Conservation (phyloP, 2,888 invertebrate genomes). For the Hesperia comma region DNA sequence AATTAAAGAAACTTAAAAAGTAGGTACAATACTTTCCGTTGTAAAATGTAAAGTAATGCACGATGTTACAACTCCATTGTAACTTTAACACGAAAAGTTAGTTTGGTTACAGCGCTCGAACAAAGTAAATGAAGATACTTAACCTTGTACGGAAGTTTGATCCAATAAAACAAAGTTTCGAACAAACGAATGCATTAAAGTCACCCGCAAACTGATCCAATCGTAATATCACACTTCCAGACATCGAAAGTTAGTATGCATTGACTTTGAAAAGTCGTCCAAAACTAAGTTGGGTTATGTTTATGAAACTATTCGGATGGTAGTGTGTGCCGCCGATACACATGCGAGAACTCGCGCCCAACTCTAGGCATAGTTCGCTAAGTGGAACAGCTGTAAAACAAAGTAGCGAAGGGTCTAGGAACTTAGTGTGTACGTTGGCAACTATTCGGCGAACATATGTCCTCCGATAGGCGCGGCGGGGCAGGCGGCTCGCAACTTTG, state of each 20-base stretch:
- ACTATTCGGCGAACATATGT: conserved; percentile 72
- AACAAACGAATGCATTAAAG: conserved; percentile 83
- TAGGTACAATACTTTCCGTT: neutral
- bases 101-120: conserved; percentile 51
- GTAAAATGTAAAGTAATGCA: conserved; percentile 10
- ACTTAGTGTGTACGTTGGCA: conserved; percentile 78
- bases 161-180: conserved; percentile 79
- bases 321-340: conserved; percentile 82
- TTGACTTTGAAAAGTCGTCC: conserved; percentile 84
- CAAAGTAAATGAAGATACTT: conserved; percentile 69
- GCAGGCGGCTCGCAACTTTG: conserved; percentile 63
- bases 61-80: conserved; percentile 19
- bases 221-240: conserved; percentile 82
- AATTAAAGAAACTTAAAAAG: neutral
- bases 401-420: conserved; percentile 84
- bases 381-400: conserved; percentile 84
- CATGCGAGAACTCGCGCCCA: conserved; percentile 83
- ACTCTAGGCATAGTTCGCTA: conserved; percentile 83
- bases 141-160: conserved; percentile 74
- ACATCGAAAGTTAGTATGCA: conserved; percentile 84
- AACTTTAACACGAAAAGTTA: conserved; percentile 48
- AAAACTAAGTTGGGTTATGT: conserved; percentile 84
- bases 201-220: conserved; percentile 80
- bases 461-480: conserved; percentile 54
- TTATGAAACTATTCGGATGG: conserved; percentile 84